phyloP scores from a whole-genome alignment of 2,113 vertebrate species.

The Casuarius casuarius region DNA sequence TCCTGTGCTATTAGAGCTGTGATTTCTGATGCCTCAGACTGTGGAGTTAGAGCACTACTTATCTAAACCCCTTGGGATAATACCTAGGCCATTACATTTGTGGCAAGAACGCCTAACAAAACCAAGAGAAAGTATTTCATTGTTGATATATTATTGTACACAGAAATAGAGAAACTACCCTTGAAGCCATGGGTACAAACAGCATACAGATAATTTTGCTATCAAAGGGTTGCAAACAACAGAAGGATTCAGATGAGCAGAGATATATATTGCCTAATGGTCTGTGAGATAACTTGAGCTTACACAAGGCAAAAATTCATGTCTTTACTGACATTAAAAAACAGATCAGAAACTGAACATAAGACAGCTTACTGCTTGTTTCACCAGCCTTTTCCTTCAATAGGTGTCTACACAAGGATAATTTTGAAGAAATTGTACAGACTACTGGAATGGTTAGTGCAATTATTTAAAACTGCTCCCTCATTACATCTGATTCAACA shows the following conservation, averaged over 20 bases:
- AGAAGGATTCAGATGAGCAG: constrained; percentile 7
- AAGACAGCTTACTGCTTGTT: neutral
- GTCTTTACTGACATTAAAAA: neutral
- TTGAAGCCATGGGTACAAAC: neutral
- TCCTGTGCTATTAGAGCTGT: neutral
- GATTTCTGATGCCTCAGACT: neutral
- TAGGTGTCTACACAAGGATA: neutral
- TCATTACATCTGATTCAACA: neutral
- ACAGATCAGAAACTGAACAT: neutral
- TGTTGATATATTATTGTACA: neutral
- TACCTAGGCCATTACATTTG: constrained; percentile 8
- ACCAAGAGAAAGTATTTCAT: neutral
- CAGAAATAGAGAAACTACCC: constrained; percentile 19
- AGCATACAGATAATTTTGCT: constrained; percentile 25
- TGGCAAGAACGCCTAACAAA: constrained; percentile 43
- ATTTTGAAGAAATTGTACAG: neutral
- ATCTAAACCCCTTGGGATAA: constrained; percentile 25
- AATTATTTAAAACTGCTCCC: neutral
- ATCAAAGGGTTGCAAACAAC: neutral
- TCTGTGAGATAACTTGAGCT: neutral
- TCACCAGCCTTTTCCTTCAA: neutral
- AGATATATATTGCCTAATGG: neutral
- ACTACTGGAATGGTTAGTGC: neutral
- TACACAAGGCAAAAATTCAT: neutral
- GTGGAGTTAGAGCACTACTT: neutral